phyloP scores from a whole-genome alignment of 2,113 vertebrate genomes.

The Orycteropus afer region DNA sequence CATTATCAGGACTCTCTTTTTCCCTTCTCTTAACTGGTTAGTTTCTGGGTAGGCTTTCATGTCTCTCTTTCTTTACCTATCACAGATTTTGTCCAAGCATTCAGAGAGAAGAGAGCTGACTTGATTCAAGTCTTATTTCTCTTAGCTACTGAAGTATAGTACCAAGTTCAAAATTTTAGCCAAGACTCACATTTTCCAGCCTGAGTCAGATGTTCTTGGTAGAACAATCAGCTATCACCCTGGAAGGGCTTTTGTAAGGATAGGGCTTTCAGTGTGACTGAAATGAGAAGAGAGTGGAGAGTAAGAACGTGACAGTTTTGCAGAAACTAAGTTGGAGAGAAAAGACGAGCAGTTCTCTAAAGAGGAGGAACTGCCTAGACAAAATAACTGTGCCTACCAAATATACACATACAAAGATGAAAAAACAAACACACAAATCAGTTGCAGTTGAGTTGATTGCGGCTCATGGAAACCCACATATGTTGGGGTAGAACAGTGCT shows the following conservation, averaged over 20 bases:
- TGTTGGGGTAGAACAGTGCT: too few relatives aligned
- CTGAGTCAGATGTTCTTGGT: neutral
- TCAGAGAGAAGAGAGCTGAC: neutral
- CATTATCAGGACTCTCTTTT: neutral
- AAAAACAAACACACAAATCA: neutral
- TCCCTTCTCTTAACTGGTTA: neutral
- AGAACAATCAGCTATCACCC: neutral
- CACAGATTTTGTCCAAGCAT: neutral
- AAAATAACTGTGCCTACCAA: neutral
- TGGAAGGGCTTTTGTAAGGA: neutral
- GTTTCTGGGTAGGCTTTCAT: neutral
- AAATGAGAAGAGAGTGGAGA: neutral
- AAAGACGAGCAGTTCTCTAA: neutral
- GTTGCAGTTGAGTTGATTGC: too few relatives aligned
- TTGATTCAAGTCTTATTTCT: constrained; percentile 1
- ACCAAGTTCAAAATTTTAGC: neutral
- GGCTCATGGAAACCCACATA: too few relatives aligned
- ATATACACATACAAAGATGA: neutral
- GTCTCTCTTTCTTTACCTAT: neutral
- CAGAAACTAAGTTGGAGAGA: neutral
- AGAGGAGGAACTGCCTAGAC: neutral
- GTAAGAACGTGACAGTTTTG: neutral
- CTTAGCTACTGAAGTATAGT: neutral
- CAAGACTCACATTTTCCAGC: neutral
- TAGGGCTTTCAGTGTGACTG: neutral